Percentiles rank a stretch among this genome's conserved stretches.
Evolutionary conservation across 2,113 vertebrate genomes (phyloP).

Genomic region (Phylloscopus whistleri): DNA sequence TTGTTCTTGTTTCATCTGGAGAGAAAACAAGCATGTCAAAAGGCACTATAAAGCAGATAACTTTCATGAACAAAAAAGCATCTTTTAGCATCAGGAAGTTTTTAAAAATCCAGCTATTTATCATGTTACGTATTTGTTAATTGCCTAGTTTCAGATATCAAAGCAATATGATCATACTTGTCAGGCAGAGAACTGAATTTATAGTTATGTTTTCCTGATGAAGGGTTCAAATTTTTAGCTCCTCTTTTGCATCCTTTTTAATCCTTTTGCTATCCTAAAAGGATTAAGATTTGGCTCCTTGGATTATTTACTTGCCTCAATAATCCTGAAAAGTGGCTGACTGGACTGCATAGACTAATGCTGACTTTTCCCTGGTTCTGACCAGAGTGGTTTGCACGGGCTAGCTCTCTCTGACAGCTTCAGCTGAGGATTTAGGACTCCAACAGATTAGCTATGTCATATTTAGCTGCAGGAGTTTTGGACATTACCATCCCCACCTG

Average conservation of each 20-base stretch:
- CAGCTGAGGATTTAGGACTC: not conserved
- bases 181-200: not conserved
- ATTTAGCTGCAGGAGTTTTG: not conserved
- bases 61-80: not conserved
- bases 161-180: not conserved
- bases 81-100: not conserved
- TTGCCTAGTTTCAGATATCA: not conserved
- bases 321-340: not conserved
- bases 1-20: conserved; percentile 7
- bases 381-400: not conserved
- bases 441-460: not conserved
- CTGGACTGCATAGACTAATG: not conserved
- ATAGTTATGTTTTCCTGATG: not conserved
- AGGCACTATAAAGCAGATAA: not conserved
- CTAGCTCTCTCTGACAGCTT: not conserved
- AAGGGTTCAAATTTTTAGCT: not conserved
- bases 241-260: not conserved
- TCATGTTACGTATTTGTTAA: not conserved
- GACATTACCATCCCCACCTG: not conserved
- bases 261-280: not conserved
- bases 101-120: not conserved
- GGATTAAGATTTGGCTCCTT: not conserved
- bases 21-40: not conserved
- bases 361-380: not conserved
- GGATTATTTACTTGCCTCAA: not conserved